Base-by-base conservation (phyloP, 2,797 vertebrate genomes). In the Labeo calbasu region DNA sequence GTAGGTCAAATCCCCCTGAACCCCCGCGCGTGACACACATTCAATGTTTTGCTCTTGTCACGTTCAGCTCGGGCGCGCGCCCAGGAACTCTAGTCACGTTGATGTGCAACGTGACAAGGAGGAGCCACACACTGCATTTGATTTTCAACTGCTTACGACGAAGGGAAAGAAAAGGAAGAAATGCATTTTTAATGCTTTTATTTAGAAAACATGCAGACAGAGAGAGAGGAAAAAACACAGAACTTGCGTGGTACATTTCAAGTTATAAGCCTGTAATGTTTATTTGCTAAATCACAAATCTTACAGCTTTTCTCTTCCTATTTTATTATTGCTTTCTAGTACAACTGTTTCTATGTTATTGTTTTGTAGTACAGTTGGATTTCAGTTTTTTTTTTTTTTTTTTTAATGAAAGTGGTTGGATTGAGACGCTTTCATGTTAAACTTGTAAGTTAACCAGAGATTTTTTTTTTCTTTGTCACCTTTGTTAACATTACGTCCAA, bases 81-180 rank as follows among this genome's bases (percentile, higher is more conserved):
- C 91, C 89, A 82, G 57, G 83, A 9, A 71, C 61, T 79, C 59
- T 15, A 90, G 92, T 95, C 94, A 95, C 94, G 94, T 95, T 95
- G 93, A 87, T 4, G 3, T 91, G 89, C 93, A 93, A 94, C 93
- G 93, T 95, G 94, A 94, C 46, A n/a, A 5, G 53, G 17, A 81
- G 71, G 84, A 40, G 57, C 78, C 65, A 61, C 82, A 70, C 73
- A 43, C 51, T 48, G 19, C 25, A 36, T 48, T 79, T 50, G 13
- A 17, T 61, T 28, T 66, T 40, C 14, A 23, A 28, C 51, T 13
- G 28, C 5, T 7, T 3, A 55, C 2, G 19, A n/a, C 4, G 25
- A 53, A 53, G 71, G 1, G 5, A 32, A 28, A 9, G 9, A 61
- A n/a, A n/a, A 51, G 19, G 11, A 17, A n/a, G 6, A 51, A n/a